Evolutionary conservation across 2,113 vertebrate genomes (phyloP).

Genomic region (Hippoglossus stenolepis): DNA sequence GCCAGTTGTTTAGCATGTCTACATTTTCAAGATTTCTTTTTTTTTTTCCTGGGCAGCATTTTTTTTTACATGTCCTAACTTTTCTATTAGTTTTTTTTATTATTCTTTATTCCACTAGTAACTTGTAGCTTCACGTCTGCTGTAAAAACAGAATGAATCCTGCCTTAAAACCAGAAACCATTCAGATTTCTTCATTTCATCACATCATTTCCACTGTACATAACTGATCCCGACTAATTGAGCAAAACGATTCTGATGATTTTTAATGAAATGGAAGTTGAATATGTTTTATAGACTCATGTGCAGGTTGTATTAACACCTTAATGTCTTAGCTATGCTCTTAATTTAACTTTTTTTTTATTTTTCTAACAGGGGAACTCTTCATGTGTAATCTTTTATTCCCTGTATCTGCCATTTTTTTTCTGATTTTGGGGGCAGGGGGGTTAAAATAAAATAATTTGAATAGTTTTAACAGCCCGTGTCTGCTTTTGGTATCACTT

Average conservation of each 20-base stretch:
- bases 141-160: conserved; percentile 40
- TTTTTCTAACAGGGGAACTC: conserved; percentile 13
- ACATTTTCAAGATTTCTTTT: not conserved
- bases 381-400: conserved; percentile 20
- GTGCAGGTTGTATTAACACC: conserved; percentile 22
- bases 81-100: not conserved
- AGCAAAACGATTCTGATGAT: conserved; percentile 1
- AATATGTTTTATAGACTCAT: not conserved
- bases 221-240: conserved; percentile 5
- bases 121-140: conserved; percentile 7
- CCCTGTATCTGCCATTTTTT: conserved; percentile 29
- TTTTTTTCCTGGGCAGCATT: conserved; percentile 3
- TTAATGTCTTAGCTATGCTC: conserved; percentile 8
- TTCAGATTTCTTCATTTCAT: not conserved
- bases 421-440: conserved; percentile 9
- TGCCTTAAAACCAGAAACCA: conserved; percentile 52
- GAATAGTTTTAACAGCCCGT: conserved; percentile 21
- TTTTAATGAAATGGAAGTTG: conserved; percentile 4
- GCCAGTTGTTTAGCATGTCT: conserved; percentile 1
- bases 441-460: conserved; percentile 62
- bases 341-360: conserved; percentile 31
- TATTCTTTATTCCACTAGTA: conserved; percentile 1
- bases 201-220: conserved; percentile 15
- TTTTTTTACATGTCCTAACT: not conserved
- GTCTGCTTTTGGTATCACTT: conserved; percentile 39